Base-by-base conservation (phyloP, 2,797 vertebrate genomes). In the Microchirus variegatus region DNA sequence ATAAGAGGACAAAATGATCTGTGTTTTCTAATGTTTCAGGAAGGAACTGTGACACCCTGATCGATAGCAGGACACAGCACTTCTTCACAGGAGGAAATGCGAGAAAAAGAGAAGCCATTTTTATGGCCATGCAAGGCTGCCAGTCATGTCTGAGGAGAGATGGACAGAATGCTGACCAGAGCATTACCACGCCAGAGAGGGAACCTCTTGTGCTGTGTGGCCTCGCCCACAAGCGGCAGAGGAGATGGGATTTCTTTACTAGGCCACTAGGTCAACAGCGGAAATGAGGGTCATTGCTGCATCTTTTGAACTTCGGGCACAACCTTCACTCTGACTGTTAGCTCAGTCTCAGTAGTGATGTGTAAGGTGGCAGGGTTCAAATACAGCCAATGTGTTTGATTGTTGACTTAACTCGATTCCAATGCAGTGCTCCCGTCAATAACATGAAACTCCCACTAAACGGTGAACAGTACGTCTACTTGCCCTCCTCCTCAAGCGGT, bases 161-260 rank as follows among this genome's bases (percentile, higher is more conserved):
- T 53, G 71, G 79, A 75, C 73, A 74, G 88, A 87, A 86, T 88
- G 84, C 85, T 89, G 87, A 90, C 84, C 48, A 73, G 78, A 70
- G 80, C 38, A 75, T 86, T 77, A 79, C 75, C 80, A 77, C 84
- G 84, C 77, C 74, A 57, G 38, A 17, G 53, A 80, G 73, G 70
- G 80, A 80, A 81, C 67, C 73, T 75, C 76, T 74, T 75, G 62
- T 38, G 75, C 74, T 31, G 31, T 43, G 75, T 80, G 78, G 61
- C 68, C 67, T 67, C 68, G 73, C 67, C 75, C 80, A 41, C 68
- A 38, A 43, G 76, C 63, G 59, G 64, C 41, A 11, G 63, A 36
- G 52, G 60, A 9, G 13, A 48, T 43, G 74, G 76, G 83, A 73
- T 73, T 77, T 82, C 70, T 58, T 58, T 36, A 57, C 58, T 50